Evolutionary conservation across 2,797 vertebrate genomes (phyloP).

Genomic region (Chiloscyllium punctatum): DNA sequence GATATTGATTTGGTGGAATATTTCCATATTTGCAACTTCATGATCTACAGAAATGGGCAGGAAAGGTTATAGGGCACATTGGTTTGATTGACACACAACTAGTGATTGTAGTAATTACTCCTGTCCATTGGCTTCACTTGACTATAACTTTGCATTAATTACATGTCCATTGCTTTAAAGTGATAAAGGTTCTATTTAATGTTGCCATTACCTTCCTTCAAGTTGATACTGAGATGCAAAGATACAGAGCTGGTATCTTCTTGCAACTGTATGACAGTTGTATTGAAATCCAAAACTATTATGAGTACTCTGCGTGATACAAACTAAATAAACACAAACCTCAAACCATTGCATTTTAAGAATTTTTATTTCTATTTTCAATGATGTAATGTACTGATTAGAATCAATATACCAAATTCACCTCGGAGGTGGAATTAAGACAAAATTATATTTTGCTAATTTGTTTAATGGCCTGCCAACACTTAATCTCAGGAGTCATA

Average conservation of each 20-base stretch:
- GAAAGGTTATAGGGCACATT: not conserved
- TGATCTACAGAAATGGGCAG: not conserved
- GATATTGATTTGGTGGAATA: slow-evolving; percentile 27
- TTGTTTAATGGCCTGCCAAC: not conserved
- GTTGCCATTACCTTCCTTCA: not conserved
- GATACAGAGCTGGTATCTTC: not conserved
- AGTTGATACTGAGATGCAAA: not conserved
- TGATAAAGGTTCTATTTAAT: not conserved
- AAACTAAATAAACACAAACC: not conserved
- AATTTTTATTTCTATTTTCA: not conserved
- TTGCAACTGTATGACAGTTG: not conserved
- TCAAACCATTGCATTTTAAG: not conserved
- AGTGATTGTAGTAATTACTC: not conserved
- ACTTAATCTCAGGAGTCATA: not conserved
- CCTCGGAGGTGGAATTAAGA: not conserved
- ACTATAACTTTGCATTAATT: not conserved
- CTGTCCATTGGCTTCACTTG: not conserved
- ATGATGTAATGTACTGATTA: not conserved
- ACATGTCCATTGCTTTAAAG: not conserved
- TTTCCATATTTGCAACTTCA: not conserved
- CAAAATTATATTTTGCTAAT: too few relatives aligned
- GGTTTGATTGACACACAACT: not conserved
- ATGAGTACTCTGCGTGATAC: not conserved
- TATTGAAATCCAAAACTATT: not conserved
- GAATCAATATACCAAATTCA: not conserved